Evolutionary conservation across 2,797 vertebrate species (phyloP).

Genomic region (Ctenopoma multispine): DNA sequence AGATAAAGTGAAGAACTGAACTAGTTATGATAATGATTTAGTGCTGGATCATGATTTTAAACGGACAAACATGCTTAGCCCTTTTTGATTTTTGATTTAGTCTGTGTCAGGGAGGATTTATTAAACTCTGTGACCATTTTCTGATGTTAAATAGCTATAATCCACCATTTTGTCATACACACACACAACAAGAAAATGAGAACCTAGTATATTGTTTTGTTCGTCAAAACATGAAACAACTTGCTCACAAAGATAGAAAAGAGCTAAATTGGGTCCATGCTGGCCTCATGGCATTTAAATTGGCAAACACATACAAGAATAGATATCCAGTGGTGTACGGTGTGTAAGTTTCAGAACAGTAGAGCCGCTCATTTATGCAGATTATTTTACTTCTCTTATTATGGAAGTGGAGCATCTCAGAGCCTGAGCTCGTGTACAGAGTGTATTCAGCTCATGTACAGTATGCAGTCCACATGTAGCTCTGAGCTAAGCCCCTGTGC

Average conservation of each 20-base stretch:
- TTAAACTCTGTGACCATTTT: not conserved
- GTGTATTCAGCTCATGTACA: conserved; percentile 38
- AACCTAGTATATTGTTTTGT: not conserved
- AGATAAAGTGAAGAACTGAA: too few relatives aligned
- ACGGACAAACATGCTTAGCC: not conserved
- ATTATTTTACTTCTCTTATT: conserved; percentile 65
- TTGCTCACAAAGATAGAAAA: conserved; percentile 26
- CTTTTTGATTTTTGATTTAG: not conserved
- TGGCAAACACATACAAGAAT: conserved; percentile 38
- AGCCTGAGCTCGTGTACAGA: conserved; percentile 27
- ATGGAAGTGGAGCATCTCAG: conserved; percentile 64
- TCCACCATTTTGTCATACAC: not conserved
- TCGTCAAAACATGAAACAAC: conserved; percentile 5
- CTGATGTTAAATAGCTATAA: not conserved
- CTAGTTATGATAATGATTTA: too few relatives aligned
- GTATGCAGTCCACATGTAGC: conserved; percentile 44
- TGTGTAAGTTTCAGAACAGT: conserved; percentile 28
- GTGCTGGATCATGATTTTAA: too few relatives aligned
- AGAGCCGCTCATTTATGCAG: conserved; percentile 32
- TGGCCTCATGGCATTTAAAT: conserved; percentile 42
- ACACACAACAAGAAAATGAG: not conserved
- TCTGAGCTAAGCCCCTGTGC: conserved; percentile 66
- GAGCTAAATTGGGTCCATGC: conserved; percentile 24
- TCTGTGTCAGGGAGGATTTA: not conserved
- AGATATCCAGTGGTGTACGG: not conserved